Percentiles rank a stretch among this genome's conserved stretches.
Evolutionary conservation across 2,888 invertebrate species (phyloP).

Genomic region (Caenorhabditis auriculariae): DNA sequence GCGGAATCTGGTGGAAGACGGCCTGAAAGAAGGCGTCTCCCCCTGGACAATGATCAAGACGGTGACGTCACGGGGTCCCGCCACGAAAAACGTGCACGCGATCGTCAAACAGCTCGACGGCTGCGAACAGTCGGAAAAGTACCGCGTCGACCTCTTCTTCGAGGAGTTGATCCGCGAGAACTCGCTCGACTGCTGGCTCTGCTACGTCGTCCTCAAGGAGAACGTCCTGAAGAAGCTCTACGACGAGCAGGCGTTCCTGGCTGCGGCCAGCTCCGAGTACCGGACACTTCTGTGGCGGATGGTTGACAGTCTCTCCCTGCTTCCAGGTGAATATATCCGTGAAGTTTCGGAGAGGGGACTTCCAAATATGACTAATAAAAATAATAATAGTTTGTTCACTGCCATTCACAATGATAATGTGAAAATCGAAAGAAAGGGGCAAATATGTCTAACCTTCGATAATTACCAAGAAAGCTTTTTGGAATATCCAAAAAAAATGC

Average conservation of each 20-base stretch:
- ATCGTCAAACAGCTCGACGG: slow-evolving; percentile 52
- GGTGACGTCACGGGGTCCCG: slow-evolving; percentile 56
- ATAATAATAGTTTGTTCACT: too few species aligned
- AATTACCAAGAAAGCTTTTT: too few species aligned
- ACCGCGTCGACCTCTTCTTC: slow-evolving; percentile 54
- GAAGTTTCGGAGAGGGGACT: not conserved
- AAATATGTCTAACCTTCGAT: too few species aligned
- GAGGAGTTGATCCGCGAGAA: slow-evolving; percentile 49
- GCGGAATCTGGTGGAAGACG: slow-evolving; percentile 81
- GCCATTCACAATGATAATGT: slow-evolving; percentile 12
- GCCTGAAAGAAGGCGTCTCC: slow-evolving; percentile 74
- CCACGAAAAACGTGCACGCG: slow-evolving; percentile 51
- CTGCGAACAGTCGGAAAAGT: slow-evolving; percentile 50
- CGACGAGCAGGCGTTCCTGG: slow-evolving; percentile 75
- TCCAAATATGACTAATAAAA: too few species aligned
- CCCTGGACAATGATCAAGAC: slow-evolving; percentile 52
- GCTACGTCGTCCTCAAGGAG: slow-evolving; percentile 79
- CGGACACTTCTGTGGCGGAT: slow-evolving; percentile 75
- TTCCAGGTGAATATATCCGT: slow-evolving; percentile 73
- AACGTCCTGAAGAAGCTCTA: slow-evolving; percentile 77
- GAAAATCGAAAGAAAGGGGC: too few species aligned
- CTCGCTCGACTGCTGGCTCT: slow-evolving; percentile 78
- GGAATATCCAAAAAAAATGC: too few species aligned
- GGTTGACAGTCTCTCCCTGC: slow-evolving; percentile 77
- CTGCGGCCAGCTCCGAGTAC: slow-evolving; percentile 71